Evolutionary conservation across 2,888 invertebrate species (phyloP), one percentile per base, ranked within the genome.

Genomic region (Coenonympha arcania): DNA sequence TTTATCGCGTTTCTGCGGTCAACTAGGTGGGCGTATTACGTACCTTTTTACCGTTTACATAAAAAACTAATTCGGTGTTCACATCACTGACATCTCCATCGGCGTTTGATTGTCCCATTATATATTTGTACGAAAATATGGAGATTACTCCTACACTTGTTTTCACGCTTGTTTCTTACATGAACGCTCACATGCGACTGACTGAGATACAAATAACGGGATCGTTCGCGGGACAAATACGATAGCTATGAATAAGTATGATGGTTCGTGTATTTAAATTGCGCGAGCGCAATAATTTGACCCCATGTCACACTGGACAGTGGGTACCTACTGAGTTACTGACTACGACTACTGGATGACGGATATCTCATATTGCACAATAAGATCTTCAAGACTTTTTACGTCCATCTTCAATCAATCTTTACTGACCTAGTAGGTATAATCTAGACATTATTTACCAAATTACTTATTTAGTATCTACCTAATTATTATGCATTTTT

Each of bases 1-100:
- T n/a, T n/a, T n/a, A n/a, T n/a, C n/a, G n/a, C n/a, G n/a, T 15
- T 9, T 8, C 13, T 13, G 6, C 6, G 2, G 13, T 15, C 31
- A 16, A 33, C 8, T 2, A 3, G 1, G 1, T 22, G 18, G 16
- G 20, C n/a, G n/a, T n/a, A n/a, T n/a, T 31, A 64, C 71, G 55
- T 60, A 86, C 87, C 84, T 83, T 87, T 57, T 85, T 86, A 44
- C 87, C 82, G 59, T 87, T 87, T 4, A 86, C 87, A 62, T 75
- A 89, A 64, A 88, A 83, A 45, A 83, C 82, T 65, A 83, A 67
- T 54, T 76, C 76, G 3, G 73, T 71, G 43, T 62, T 60, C 44
- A 76, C 64, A 31, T 76, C 73, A 47, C 63, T 68, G 6, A 51
- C 47, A 43, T 80, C 77, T 28, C 81, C 82, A 13, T 83, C 81